Percentiles rank a stretch among this genome's conserved stretches.
These are phyloP conservation scores for Lerema accius DNA, from an alignment of 1,140 invertebrate genomes.

Conservation along the genomic window DNA sequence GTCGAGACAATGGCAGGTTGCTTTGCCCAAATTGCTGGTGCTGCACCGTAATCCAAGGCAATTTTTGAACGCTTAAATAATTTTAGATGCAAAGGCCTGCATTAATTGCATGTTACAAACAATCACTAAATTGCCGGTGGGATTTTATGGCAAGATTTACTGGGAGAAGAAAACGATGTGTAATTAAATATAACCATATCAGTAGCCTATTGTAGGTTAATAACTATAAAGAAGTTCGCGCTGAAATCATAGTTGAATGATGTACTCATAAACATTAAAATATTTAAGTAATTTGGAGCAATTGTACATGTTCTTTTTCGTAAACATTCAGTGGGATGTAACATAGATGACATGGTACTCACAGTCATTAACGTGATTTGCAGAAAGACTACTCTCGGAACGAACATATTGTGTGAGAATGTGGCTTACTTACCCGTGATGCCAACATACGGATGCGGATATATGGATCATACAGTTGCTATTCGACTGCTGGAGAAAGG, in stretches of 20 bases:
- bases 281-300: too few species aligned
- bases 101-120: constrained; percentile 23
- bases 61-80: constrained; percentile 32
- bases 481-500: neutral
- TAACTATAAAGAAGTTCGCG: too few species aligned
- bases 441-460: neutral
- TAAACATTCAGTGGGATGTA: neutral
- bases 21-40: constrained; percentile 29
- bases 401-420: neutral
- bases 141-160: neutral
- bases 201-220: too few species aligned
- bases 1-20: constrained; percentile 30
- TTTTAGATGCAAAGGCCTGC: constrained; percentile 12
- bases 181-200: neutral
- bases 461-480: neutral
- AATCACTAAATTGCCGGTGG: constrained; percentile 6
- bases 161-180: too few species aligned
- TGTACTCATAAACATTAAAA: too few species aligned
- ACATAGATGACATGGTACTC: neutral
- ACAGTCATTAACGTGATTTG: neutral
- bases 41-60: constrained; percentile 27
- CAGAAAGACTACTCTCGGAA: neutral
- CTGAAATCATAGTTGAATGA: too few species aligned
- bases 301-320: neutral
- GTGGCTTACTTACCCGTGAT: neutral